Evolutionary conservation across 1,140 invertebrate species (phyloP).

Genomic region (Bicyclus anynana): DNA sequence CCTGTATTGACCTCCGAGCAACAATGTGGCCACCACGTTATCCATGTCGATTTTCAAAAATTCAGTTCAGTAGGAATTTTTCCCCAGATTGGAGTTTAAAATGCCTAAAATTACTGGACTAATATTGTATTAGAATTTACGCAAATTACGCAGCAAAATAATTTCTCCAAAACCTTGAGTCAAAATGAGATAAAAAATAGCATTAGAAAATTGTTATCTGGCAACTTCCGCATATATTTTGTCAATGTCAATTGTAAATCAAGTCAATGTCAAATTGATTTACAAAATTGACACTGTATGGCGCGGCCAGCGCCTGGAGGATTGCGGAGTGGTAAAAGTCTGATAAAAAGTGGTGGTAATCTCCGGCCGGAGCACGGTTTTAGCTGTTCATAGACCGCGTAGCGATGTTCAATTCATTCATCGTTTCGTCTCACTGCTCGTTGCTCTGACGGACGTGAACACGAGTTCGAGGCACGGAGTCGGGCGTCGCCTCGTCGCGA

Average conservation of each 20-base stretch:
- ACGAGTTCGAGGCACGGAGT: conserved; percentile 36
- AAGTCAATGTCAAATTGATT: conserved; percentile 19
- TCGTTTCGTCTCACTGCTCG: conserved; percentile 45
- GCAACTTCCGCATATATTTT: no score
- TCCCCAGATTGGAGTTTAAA: no score
- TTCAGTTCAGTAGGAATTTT: no score
- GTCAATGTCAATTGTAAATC: not conserved
- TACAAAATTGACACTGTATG: conserved; percentile 12
- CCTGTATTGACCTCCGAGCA: no score
- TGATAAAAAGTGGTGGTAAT: not conserved
- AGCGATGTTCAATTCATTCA: conserved; percentile 40
- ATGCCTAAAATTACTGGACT: no score
- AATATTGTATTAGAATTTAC: no score
- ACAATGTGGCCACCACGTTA: no score
- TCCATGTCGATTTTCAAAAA: no score
- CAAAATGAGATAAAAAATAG: no score
- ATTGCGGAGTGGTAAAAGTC: not conserved
- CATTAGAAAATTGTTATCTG: no score
- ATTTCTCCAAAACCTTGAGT: no score
- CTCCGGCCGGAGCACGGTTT: not conserved
- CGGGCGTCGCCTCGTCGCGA: conserved; percentile 47
- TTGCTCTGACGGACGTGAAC: conserved; percentile 44
- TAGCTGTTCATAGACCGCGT: not conserved
- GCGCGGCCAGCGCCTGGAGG: conserved; percentile 5
- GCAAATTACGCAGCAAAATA: no score